Base-by-base conservation (phyloP, 2,888 invertebrate genomes). In the Drosophila flavopinicola region DNA sequence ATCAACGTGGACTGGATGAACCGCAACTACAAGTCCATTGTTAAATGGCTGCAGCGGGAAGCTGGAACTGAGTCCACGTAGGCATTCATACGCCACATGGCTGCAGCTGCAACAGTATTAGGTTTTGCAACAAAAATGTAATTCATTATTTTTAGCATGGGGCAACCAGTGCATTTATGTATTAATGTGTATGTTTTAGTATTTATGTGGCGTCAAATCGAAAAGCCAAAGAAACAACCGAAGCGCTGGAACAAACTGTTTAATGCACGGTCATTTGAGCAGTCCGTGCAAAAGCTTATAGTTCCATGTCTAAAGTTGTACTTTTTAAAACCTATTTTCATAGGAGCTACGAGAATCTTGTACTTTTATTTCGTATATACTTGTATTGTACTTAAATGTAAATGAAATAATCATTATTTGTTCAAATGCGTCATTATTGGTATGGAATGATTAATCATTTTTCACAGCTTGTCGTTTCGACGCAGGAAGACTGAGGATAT, bases 1-100 rank as follows among this genome's bases (percentile, higher is more conserved):
- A 94, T 95, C 3, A 97, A 97, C 88, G 94, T 97, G 0, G 93
- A 94, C 71, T 98, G 98, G 98, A 95, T 96, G 93, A 92, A 94
- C 48, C 92, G 92, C 41, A 95, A 97, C 91, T 95, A 95, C 87
- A 92, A 93, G 49, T 93, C 93, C 1, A 96, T 98, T 60, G 93
- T 94, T 2, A 91, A 93, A 27, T 98, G 98, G 98, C 91, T 98
- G 27, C 64, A 75, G 45, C 74, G 67, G 9, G 73, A 85, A 30
- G 53, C 54, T 2, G 32, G 5, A 23, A 11, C 24, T 3, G 25
- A 39, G 13, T 6, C 41, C 35, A 49, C 53, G 38, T 71, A 71
- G 37, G 37, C 2, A 24, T 6, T 7, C 10, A 9, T 6, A 1
- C 6, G 24, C 1, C 6, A 10, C 11, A 13, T 32, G 53, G 42